Conservation (phyloP, 2,888 invertebrate species). For the Eretmocerus hayati region DNA sequence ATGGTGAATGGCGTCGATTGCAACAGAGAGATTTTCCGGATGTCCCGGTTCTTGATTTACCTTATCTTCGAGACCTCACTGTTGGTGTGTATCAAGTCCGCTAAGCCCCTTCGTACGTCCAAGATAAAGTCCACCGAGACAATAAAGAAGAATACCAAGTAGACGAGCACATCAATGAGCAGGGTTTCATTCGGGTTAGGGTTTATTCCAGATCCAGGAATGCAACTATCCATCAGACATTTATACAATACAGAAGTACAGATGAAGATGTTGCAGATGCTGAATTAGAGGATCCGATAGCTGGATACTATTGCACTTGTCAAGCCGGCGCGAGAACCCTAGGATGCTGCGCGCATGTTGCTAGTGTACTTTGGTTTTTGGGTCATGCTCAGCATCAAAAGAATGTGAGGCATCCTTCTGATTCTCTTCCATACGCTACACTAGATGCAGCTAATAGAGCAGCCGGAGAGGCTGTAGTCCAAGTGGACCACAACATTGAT, state of each 20-base stretch:
- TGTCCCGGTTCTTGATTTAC: constrained; percentile 7
- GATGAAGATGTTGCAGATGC: background rate
- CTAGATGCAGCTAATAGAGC: constrained; percentile 4
- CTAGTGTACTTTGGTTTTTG: constrained; percentile 12
- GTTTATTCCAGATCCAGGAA: constrained; percentile 5
- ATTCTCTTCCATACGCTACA: background rate
- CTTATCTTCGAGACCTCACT: constrained; percentile 6
- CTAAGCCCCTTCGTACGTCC: constrained; percentile 9
- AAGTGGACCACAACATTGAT: too few relatives aligned
- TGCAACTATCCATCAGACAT: constrained; percentile 3
- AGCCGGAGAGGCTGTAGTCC: too few relatives aligned
- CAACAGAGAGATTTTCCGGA: constrained; percentile 4
- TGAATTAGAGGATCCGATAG: background rate
- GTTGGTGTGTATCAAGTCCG: constrained; percentile 10
- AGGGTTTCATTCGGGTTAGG: constrained; percentile 9
- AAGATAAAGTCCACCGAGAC: constrained; percentile 7
- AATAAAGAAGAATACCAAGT: constrained; percentile 4
- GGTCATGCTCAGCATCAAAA: constrained; percentile 10
- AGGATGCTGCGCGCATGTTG: constrained; percentile 10
- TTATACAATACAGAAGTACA: background rate
- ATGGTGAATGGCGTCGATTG: constrained; percentile 9
- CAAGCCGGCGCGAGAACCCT: constrained; percentile 9
- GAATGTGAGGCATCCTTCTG: constrained; percentile 4
- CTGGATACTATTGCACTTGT: constrained; percentile 7
- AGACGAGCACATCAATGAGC: constrained; percentile 11